Base-by-base conservation (phyloP, 2,113 vertebrate species). In the Conger conger region DNA sequence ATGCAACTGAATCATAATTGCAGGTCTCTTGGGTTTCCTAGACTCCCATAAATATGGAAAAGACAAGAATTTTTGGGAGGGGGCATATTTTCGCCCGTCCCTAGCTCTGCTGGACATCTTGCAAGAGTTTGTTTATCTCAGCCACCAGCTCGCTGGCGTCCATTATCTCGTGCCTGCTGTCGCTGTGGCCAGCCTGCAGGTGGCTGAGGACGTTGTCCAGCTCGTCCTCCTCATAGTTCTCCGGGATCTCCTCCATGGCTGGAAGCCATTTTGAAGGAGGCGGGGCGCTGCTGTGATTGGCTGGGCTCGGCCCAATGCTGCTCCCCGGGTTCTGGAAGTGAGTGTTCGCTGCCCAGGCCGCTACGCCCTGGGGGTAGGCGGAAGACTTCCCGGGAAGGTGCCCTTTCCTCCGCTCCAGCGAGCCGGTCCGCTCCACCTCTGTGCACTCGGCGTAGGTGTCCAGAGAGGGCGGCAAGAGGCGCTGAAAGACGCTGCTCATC, bases 231-330 rank as follows among this genome's bases (percentile, higher is more conserved):
- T 99, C 98, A 0, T 98, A 98, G 86, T 99, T 99, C 88, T 99
- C 98, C 0, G 98, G 98, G 89, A 99, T 99, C 91, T 99, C 98
- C 93, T 99, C 98, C 98, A 99, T 99, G 88, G 98, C 98, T 0
- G 98, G 98, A 85, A 99, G 94, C 98, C 98, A 99, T 35, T 99
- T 99, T 5, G 96, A 96, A 1, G 97, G 94, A 1, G 97, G 96
- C 89, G 97, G 97, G 0, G 90, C 95, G 0, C 96, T 89, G 0
- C 94, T 93, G 90, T 99, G 97, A 85, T 95, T 94, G 0, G 96
- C 94, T 18, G 96, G 94, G 0, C 95, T 0, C 0, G 92, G 90
- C 82, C 94, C 96, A 0, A 94, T 93, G 88, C 76, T 95, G 91
- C 54, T 96, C 0, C 96, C 93, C 2, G 98, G 98, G 77, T 97